Evolutionary conservation across 1,140 invertebrate genomes (phyloP), one percentile per base, ranked within the genome.

Genomic region (Coenobita brevimanus): DNA sequence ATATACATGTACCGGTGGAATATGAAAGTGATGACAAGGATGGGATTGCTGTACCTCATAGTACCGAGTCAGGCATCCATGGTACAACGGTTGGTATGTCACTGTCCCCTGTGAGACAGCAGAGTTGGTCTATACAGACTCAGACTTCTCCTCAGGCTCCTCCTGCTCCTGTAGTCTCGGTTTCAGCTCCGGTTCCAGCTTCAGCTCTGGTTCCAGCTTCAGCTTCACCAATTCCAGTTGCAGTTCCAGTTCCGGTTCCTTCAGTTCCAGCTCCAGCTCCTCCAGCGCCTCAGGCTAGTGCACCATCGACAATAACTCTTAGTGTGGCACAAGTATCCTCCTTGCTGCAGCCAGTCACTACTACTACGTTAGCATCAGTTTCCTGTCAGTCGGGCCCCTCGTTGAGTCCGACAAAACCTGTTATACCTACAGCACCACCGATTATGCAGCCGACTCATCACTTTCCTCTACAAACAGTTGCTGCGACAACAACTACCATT

Each of bases 21-120:
- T 54, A 80, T 57, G 85, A 87, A n/a, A 87, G 73, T 73, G 85
- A 87, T 71, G 79, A 38, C 36, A 87, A 87, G 41, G 85, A 87
- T 43, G 80, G 54, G 50, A 36, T 82, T 69, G 24, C 54, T 13
- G 38, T 85, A 76, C 82, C 82, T 85, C 82, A 78, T 62, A 76
- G 54, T 17, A 78, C 50, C 76, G 82, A 71, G 17, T 21, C 60
- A n/a, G 62, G 54, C 43, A n/a, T 46, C 24, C 50, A 38, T 6
- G 43, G 50, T 21, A 85, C 82, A 41, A 38, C 82, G n/a, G 50
- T 85, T 27, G 64, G 60, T 46, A 85, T 36, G 69, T 62, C 82
- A 10, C 73, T 75, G 41, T 43, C 82, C 43, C 50, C 54, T 27
- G 46, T 54, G 15, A 57, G 38, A 36, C 82, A 78, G 27, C 71